Base-by-base conservation (phyloP, 2,888 invertebrate species). In the Venusia cambrica region DNA sequence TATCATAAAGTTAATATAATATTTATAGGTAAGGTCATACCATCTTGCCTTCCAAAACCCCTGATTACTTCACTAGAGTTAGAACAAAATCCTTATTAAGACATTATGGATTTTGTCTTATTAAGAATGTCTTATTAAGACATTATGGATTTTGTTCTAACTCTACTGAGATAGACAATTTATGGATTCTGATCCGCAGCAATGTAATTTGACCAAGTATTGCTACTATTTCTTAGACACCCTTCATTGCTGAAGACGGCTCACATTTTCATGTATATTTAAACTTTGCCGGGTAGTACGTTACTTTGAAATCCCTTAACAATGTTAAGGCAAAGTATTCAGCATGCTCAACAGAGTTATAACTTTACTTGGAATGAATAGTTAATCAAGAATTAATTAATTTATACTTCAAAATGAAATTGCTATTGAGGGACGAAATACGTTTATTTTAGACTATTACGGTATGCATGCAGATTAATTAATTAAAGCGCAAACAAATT, bases 251-350 rank as follows among this genome's bases (percentile, higher is more conserved):
- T 61, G 46, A 41, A 62, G 65, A 66, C 65, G 62, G 62, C 61
- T 62, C 62, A 65, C 59, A 70, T 66, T 73, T 69, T 69, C 73
- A 61, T 65, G 66, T 73, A 72, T 63, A 75, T 71, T 73, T 73
- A 62, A 76, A 73, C 62, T 71, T 69, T 53, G 56, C 57, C 54
- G 57, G 51, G 55, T 63, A 58, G 51, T 57, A 65, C 66, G 57
- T 74, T 62, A 52, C 53, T 48, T 64, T 55, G 62, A 69, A 73
- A 74, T 75, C 73, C 68, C 67, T 61, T 74, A 73, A 74, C 71
- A 71, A 64, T 66, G 65, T 75, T 76, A 71, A 51, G 31, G 54
- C 62, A 63, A 73, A 75, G 71, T 75, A 68, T 73, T 66, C 61
- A 64, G 57, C 53, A 58, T 62, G 62, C 62, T 62, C 54, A 56